Evolutionary conservation across 1,140 invertebrate genomes (phyloP).

Genomic region (Atopsyche davidsoni): DNA sequence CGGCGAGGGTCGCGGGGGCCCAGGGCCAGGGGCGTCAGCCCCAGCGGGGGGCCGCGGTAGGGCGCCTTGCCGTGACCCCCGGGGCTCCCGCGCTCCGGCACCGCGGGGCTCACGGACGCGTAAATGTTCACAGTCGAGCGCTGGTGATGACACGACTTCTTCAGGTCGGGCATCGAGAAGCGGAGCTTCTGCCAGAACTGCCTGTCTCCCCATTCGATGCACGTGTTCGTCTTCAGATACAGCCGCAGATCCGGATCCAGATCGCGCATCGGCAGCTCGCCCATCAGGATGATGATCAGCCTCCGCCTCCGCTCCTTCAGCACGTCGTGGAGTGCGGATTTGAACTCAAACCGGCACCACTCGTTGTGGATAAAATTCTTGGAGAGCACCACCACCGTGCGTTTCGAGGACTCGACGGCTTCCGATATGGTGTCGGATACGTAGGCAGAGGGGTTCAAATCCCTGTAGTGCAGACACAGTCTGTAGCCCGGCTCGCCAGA

Average conservation of each 20-base stretch:
- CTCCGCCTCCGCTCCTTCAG: slow-evolving; percentile 74
- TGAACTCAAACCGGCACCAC: slow-evolving; percentile 91
- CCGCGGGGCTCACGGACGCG: slow-evolving; percentile 50
- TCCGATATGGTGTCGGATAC: slow-evolving; percentile 85
- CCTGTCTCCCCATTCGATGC: slow-evolving; percentile 86
- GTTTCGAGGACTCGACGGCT: slow-evolving; percentile 81
- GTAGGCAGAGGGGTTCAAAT: slow-evolving; percentile 73
- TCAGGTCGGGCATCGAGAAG: slow-evolving; percentile 80
- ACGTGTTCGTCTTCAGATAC: slow-evolving; percentile 84
- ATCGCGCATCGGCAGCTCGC: slow-evolving; percentile 76
- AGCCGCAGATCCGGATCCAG: slow-evolving; percentile 83
- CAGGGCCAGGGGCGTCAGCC: neutral
- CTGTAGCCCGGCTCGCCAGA: slow-evolving; percentile 67
- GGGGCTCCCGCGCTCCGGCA: slow-evolving; percentile 43
- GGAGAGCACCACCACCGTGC: slow-evolving; percentile 85
- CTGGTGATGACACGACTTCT: slow-evolving; percentile 53
- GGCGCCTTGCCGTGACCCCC: slow-evolving; percentile 40
- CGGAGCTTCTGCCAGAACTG: slow-evolving; percentile 92
- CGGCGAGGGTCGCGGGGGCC: slow-evolving; percentile 66
- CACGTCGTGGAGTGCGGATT: slow-evolving; percentile 84
- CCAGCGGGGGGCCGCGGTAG: slow-evolving; percentile 27
- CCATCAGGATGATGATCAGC: slow-evolving; percentile 80
- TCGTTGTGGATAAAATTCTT: slow-evolving; percentile 91
- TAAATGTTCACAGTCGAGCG: slow-evolving; percentile 60
- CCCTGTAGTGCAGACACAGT: slow-evolving; percentile 79